These are phyloP conservation scores for Phyllostomus discolor DNA, from an alignment of 2,113 vertebrate species.

Conservation along the genomic window DNA sequence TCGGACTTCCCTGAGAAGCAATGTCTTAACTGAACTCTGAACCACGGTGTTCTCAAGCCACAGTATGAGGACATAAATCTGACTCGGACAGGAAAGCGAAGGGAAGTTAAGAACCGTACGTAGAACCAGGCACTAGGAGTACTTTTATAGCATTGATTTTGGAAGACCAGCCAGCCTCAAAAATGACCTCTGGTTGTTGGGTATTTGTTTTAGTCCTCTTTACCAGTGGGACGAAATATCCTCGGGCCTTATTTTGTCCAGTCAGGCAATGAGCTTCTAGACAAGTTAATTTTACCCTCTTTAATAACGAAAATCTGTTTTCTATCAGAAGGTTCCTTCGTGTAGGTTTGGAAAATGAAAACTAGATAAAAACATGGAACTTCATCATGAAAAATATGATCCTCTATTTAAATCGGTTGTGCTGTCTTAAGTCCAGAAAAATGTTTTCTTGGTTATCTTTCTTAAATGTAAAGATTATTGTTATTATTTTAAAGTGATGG, in stretches of 20 bases:
- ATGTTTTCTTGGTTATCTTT: not conserved
- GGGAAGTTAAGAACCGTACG: not conserved
- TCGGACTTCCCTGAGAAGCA: constrained; percentile 64
- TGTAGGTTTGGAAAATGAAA: constrained; percentile 43
- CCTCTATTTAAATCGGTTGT: not conserved
- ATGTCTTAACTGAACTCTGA: constrained; percentile 53
- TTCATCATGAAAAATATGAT: not conserved
- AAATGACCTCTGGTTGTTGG: constrained; percentile 30
- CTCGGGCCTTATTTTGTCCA: not conserved
- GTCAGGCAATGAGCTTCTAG: not conserved
- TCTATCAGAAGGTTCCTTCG: constrained; percentile 41
- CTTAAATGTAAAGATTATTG: not conserved
- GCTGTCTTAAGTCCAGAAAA: not conserved
- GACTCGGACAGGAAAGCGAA: constrained; percentile 27
- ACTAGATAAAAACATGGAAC: not conserved
- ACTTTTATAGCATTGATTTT: not conserved
- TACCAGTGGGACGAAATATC: constrained; percentile 55
- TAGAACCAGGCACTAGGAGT: not conserved
- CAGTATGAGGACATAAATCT: constrained; percentile 37
- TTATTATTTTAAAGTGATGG: accelerated
- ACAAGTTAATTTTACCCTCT: constrained; percentile 69
- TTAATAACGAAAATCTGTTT: constrained; percentile 58
- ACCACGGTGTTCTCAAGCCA: constrained; percentile 49
- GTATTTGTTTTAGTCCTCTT: constrained; percentile 41
- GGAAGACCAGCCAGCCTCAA: not conserved